phyloP scores from a whole-genome alignment of 2,797 vertebrate species.

The Chaetophractus vellerosus region DNA sequence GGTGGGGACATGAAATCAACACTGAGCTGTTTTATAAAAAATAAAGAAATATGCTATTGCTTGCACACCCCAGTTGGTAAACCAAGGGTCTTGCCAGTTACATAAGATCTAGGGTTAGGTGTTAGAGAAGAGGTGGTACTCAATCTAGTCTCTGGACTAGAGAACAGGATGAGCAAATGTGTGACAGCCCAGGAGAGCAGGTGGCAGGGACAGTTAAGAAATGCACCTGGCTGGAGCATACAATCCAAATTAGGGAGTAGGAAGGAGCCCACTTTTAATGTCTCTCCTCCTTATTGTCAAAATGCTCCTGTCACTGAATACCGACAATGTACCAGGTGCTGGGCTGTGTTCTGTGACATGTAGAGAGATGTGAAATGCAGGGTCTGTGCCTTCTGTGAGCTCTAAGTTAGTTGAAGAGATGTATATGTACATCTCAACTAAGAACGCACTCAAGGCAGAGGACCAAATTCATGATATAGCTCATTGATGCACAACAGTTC shows the following conservation, averaged over 20 bases:
- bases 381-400: not conserved
- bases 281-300: not conserved
- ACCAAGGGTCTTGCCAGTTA: not conserved
- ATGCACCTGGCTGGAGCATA: not conserved
- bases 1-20: not conserved
- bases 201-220: not conserved
- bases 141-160: not conserved
- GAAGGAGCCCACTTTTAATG: not conserved
- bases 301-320: not conserved
- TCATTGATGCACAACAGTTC: rapidly evolving
- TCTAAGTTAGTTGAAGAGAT: not conserved
- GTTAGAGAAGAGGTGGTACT: not conserved
- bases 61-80: not conserved
- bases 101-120: not conserved
- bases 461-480: not conserved
- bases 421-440: rapidly evolving
- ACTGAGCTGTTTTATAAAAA: not conserved
- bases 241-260: not conserved
- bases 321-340: not conserved
- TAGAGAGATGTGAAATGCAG: not conserved
- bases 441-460: not conserved
- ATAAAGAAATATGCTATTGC: not conserved
- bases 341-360: not conserved
- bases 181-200: not conserved
- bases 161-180: not conserved